phyloP scores from a whole-genome alignment of 2,797 vertebrate genomes.

The Sebastes trivittatus region DNA sequence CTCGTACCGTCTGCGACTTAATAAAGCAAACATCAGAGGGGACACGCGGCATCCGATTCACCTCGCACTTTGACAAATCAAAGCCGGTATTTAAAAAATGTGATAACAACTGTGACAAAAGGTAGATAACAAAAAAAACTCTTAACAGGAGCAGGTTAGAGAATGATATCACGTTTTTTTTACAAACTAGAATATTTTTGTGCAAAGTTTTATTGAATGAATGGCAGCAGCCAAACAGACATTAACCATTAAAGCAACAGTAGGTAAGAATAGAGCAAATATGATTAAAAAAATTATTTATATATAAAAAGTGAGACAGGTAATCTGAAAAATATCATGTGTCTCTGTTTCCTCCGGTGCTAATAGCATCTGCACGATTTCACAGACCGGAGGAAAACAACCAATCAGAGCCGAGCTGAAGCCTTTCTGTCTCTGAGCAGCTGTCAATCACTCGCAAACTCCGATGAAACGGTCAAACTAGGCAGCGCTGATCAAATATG shows the following conservation, averaged over 20 bases:
- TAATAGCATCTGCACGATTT: no score
- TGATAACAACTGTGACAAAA: slow-evolving; percentile 4
- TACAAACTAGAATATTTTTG: not conserved
- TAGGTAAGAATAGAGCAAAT: accelerated
- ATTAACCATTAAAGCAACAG: not conserved
- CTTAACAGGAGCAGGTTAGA: not conserved
- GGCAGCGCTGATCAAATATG: no score
- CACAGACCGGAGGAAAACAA: no score
- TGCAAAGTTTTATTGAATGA: not conserved
- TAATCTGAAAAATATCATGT: no score
- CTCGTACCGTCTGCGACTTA: not conserved
- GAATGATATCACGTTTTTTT: not conserved
- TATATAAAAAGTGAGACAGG: no score
- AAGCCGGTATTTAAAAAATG: slow-evolving; percentile 16
- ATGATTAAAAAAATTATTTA: no score
- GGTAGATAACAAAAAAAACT: not conserved
- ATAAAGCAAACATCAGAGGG: slow-evolving; percentile 40
- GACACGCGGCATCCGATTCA: slow-evolving; percentile 5
- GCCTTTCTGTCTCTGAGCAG: no score
- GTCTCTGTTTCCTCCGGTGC: no score
- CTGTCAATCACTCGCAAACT: no score
- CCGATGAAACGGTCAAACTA: no score
- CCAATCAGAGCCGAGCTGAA: no score
- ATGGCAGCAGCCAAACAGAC: slow-evolving; percentile 1
- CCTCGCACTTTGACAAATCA: slow-evolving; percentile 38